Conservation (phyloP, 2,888 invertebrate genomes). For the Conops quadrifasciatus region DNA sequence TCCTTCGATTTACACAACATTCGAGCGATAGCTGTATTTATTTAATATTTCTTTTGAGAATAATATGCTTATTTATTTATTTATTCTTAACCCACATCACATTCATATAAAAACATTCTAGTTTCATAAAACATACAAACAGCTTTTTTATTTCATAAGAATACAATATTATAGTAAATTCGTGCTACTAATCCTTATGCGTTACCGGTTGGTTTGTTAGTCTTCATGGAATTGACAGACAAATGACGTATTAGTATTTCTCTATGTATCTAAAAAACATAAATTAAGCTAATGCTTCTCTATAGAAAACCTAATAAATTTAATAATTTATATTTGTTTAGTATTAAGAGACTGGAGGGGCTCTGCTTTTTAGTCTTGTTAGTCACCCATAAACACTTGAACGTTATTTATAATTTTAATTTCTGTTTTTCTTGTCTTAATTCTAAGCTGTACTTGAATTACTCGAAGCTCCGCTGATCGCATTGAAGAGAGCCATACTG, state of each 20-base stretch:
- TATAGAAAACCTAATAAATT: background rate
- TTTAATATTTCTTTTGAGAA: background rate
- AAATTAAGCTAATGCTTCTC: background rate
- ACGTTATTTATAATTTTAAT: constrained; percentile 29
- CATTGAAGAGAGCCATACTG: constrained; percentile 79
- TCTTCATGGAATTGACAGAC: background rate
- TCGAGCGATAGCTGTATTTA: too few relatives aligned
- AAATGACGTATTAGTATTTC: background rate
- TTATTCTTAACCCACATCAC: background rate
- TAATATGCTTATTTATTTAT: background rate
- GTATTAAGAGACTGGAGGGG: background rate
- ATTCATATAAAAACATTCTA: background rate
- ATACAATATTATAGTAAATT: too few relatives aligned
- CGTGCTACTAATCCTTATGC: too few relatives aligned
- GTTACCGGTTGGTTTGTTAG: background rate
- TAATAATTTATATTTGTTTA: too few relatives aligned
- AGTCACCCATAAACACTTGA: constrained; percentile 24
- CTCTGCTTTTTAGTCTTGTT: constrained; percentile 21
- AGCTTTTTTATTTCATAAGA: too few relatives aligned
- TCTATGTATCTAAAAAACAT: constrained; percentile 1
- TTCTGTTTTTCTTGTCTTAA: constrained; percentile 20
- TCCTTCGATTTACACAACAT: too few relatives aligned
- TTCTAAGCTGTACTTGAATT: constrained; percentile 82
- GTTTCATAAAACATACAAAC: background rate
- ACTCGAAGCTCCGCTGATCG: constrained; percentile 81